Base-by-base conservation (phyloP, 1,140 invertebrate species). In the Phymorhynchus buccinoides region DNA sequence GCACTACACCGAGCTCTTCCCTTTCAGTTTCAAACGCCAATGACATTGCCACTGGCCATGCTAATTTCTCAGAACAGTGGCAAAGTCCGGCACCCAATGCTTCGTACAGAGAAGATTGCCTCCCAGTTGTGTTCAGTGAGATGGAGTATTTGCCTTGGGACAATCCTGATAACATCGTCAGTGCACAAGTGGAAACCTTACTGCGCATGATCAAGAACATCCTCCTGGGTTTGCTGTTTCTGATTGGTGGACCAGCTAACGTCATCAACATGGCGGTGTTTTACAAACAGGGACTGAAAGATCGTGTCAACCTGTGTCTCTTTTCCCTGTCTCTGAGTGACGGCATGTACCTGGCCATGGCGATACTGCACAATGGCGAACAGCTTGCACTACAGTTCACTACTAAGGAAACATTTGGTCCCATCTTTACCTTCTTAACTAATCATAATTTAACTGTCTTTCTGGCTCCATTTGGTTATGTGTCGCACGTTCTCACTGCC, bases 301-400 rank as follows among this genome's bases (percentile, higher is more conserved):
- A 66, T n/a, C 62, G 62, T 30, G 62, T 66, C 62, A 66, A 66
- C 62, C 62, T 66, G 62, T 66, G 62, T 66, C 62, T 66, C 22
- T 66, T 66, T n/a, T 16, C 62, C 7, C 4, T 66, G 62, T 66
- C 62, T 7, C 27, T 66, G 14, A n/a, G 18, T 30, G 62, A 66
- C 27, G 62, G n/a, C 7, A 14, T 66, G 22, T 27, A n/a, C 27
- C n/a, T 66, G 4, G 62, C n/a, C n/a, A 22, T 1, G 62, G 18
- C 62, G n/a, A 66, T 66, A n/a, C n/a, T 22, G 18, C 7, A 7
- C 62, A 27, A n/a, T 12, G 41, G 37, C 6, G 77, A 79, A 30
- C 77, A 79, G 41, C 42, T 79, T 39, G 27, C 27, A 27, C n/a
- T 66, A n/a, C 62, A 30, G 14, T 79, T 79, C n/a, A 41, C 41